Base-by-base conservation (phyloP, 2,888 invertebrate genomes). In the Heliconius cydno region DNA sequence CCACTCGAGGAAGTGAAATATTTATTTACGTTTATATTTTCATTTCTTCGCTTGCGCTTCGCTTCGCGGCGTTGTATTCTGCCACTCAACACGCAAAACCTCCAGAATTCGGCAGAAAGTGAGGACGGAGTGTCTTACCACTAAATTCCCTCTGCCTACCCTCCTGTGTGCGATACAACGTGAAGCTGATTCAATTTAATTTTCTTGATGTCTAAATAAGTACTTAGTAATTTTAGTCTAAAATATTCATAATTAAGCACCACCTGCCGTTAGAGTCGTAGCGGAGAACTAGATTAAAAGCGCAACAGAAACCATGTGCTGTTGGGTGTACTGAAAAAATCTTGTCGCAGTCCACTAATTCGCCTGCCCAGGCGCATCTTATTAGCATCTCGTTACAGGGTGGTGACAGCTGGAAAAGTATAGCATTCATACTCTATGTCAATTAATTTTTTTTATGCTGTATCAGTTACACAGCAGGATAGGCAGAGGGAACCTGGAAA, bases 261-360 rank as follows among this genome's bases (percentile, higher is more conserved):
- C 85, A 91, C 92, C 82, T 86, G 72, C 87, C 87, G 72, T 85
- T 84, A 0, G 87, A 82, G 28, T 91, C 86, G 66, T 88, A 87
- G 9, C 88, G 86, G n/a, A 92, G 80, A 0, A 92, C 86, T 74
- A 95, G 95, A 86, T 96, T 96, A 83, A 96, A 96, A 1, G 91
- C 89, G 83, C 96, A 96, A 86, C 96, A 96, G 84, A 93, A 95
- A 0, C 96, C 96, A n/a, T 93, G 92, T 12, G 90, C 89, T 0
- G 96, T 96, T 38, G 94, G 90, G 0, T 95, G 90, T 1, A 91
- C 86, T 0, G 81, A 46, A 85, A 96, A 96, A 13, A 96, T 84
- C 0, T 90, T 86, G 0, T 78, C 84, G 83, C 96, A 96, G 38
- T 93, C 87, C 1, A 89, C 85, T 0, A 79, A 10, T 6, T 84